Evolutionary conservation across 2,113 vertebrate species (phyloP), one percentile per base, ranked within the genome.

Genomic region (Macaca mulatta): DNA sequence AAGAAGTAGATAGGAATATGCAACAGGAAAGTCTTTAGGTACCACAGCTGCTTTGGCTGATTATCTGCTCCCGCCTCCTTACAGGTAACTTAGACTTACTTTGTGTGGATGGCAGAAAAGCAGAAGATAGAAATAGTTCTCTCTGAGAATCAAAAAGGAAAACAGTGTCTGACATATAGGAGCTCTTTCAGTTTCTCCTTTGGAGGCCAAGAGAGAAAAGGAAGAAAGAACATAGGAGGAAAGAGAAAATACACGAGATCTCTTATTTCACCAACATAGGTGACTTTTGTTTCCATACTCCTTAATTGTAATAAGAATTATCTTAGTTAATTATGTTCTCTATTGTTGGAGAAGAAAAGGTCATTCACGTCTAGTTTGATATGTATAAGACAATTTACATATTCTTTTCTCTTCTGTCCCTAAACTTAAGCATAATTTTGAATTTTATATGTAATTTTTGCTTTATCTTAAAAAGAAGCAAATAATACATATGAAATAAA

Each of bases 401-500:
- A 45, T 25, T 30, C 52, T 83, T 91, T 55, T 82, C 12, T 92
- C 13, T 81, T 88, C 22, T 80, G 94, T 87, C 13, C 61, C 52
- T 80, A 64, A 84, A 89, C 75, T 1, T 90, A 93, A 90, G 45
- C n/a, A 45, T 86, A 64, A 86, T 80, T 87, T 96, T 94, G 43
- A 86, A 4, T 91, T 70, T 83, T 32, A 69, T 64, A 14, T 55
- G 7, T 43, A 64, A 40, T 69, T 94, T 92, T 55, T 52, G 22
- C 84, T 89, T 91, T 16, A 80, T 67, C 59, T 61, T 80, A 43
- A 77, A 89, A 91, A 93, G 14, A 3, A 87, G 3, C 18, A n/a
- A n/a, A 14, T 70, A 32, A 30, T 69, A 74, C 16, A 22, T 61
- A 27, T 78, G 35, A 89, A 90, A 84, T 67, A 75, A 64, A 6